A percentile compares a stretch with the other conserved stretches of the same genome.
phyloP scores from a whole-genome alignment of 2,113 vertebrate genomes.

The Callipepla californica region DNA sequence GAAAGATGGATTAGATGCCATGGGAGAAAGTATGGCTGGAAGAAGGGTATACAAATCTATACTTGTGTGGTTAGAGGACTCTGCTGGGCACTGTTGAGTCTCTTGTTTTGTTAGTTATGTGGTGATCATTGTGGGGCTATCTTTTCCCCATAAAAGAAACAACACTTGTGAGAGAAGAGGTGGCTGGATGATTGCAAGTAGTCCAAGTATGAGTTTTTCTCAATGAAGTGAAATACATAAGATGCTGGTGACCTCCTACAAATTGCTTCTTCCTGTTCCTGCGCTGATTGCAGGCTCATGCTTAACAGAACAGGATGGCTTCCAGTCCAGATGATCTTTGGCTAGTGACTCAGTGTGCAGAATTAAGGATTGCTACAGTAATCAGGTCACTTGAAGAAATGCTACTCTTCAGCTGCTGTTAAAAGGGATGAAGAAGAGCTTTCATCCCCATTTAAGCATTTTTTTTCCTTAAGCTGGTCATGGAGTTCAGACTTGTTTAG shows the following conservation, averaged over 20 bases:
- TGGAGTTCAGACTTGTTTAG: neutral
- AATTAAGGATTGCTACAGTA: neutral
- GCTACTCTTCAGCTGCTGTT: neutral
- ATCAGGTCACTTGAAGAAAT: neutral
- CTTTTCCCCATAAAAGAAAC: neutral
- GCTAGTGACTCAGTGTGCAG: neutral
- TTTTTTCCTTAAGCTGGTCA: neutral
- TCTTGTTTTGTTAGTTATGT: accelerated
- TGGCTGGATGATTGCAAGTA: neutral
- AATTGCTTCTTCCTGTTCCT: neutral
- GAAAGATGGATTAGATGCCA: neutral
- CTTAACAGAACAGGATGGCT: neutral
- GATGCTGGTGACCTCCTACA: neutral
- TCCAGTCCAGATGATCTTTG: neutral
- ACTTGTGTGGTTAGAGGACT: accelerated
- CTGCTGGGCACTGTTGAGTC: neutral
- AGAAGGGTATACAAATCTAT: neutral
- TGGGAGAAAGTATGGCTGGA: neutral
- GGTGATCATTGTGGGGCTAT: neutral
- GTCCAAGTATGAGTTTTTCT: neutral
- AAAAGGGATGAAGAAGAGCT: neutral
- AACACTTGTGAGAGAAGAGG: neutral
- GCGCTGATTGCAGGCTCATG: neutral
- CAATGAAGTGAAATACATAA: neutral
- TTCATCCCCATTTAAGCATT: neutral